phyloP scores from a whole-genome alignment of 2,113 vertebrate genomes.

The Mesitornis unicolor region DNA sequence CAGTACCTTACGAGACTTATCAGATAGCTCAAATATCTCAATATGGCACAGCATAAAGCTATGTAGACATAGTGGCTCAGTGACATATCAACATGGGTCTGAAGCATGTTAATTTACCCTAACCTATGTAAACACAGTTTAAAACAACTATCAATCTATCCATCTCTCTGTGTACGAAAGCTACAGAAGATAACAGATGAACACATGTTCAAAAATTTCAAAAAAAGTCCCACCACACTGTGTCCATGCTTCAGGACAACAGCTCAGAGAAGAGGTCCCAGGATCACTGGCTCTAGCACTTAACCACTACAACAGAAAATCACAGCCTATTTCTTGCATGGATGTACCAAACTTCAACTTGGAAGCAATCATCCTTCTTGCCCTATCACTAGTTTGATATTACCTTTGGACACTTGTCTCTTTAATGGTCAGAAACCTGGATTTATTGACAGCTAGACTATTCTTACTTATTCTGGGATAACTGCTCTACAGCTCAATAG shows the following conservation, averaged over 20 bases:
- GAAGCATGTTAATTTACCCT: not conserved
- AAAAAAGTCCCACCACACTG: not conserved
- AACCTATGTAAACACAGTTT: not conserved
- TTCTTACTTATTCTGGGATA: not conserved
- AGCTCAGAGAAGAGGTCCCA: not conserved
- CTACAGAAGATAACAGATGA: not conserved
- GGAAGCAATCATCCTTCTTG: not conserved
- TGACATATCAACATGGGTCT: not conserved
- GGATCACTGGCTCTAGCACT: not conserved
- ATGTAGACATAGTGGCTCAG: not conserved
- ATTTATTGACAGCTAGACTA: not conserved
- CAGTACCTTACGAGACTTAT: not conserved
- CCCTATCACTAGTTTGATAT: not conserved
- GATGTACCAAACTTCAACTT: not conserved
- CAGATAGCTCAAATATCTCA: fast-evolving
- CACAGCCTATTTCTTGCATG: not conserved
- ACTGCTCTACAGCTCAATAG: not conserved
- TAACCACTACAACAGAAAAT: not conserved
- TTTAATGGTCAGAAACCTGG: not conserved
- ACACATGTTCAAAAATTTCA: not conserved
- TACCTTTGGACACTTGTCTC: not conserved
- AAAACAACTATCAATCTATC: not conserved
- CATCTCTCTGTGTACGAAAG: not conserved
- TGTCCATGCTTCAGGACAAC: not conserved
- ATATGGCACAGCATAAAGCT: not conserved